A percentile compares a stretch with the other conserved stretches of the same genome.
phyloP scores from a whole-genome alignment of 2,113 vertebrate genomes.

The Callaeas wilsoni region DNA sequence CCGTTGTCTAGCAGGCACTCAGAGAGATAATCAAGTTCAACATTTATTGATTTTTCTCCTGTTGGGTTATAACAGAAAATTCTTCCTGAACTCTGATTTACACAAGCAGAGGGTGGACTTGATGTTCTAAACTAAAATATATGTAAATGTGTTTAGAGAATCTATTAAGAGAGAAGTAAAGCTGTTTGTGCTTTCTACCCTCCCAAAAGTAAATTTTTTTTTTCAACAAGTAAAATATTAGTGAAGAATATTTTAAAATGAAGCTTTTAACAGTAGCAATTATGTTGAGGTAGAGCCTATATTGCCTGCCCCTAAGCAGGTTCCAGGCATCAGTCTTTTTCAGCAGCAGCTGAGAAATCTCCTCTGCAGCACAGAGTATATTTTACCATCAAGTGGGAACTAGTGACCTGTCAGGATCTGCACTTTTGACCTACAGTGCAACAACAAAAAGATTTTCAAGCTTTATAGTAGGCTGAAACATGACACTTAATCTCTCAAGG shows the following conservation, averaged over 20 bases:
- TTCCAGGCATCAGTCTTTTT: neutral
- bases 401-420: neutral
- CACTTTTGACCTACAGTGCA: constrained; percentile 1
- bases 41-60: constrained; percentile 16
- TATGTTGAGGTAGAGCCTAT: neutral
- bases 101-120: neutral
- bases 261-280: neutral
- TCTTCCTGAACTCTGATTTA: constrained; percentile 16
- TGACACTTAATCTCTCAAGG: neutral
- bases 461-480: neutral
- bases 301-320: neutral
- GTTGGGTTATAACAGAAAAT: neutral
- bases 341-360: neutral
- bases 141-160: neutral
- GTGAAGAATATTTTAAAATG: neutral
- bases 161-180: neutral
- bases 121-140: neutral
- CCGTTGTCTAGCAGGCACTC: neutral
- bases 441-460: neutral
- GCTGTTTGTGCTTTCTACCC: neutral
- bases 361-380: neutral
- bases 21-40: constrained; percentile 6
- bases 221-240: neutral
- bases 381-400: neutral
- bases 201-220: neutral